A percentile compares a stretch with the other conserved stretches of the same genome.
Conservation (phyloP, 1,140 invertebrate genomes). For the Heliconius nattereri region DNA sequence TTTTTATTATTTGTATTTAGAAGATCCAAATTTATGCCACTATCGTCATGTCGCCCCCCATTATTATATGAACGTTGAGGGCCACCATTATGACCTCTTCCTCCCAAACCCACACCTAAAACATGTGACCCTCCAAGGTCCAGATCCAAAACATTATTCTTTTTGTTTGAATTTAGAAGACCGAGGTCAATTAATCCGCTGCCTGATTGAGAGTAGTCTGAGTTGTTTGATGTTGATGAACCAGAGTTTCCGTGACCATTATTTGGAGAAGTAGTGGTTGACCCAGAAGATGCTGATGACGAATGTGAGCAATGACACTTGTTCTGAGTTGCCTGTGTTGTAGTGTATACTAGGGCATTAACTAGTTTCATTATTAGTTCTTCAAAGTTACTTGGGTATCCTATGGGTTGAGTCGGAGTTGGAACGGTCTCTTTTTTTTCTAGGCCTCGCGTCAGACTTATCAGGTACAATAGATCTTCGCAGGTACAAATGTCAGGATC, state of each 20-base stretch:
- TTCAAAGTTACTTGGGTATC: slow-evolving; percentile 35
- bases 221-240: slow-evolving; percentile 9
- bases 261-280: neutral
- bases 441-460: slow-evolving; percentile 47
- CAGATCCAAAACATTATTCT: slow-evolving; percentile 36
- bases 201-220: slow-evolving; percentile 16
- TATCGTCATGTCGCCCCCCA: slow-evolving; percentile 6
- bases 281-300: neutral
- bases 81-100: slow-evolving; percentile 3
- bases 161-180: slow-evolving; percentile 36
- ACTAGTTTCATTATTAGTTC: slow-evolving; percentile 64
- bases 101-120: slow-evolving; percentile 38
- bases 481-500: slow-evolving; percentile 32
- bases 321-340: slow-evolving; percentile 39
- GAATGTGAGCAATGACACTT: slow-evolving; percentile 26
- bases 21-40: slow-evolving; percentile 33
- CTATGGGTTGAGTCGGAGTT: neutral
- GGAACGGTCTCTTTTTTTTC: slow-evolving; percentile 45
- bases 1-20: slow-evolving; percentile 33
- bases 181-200: slow-evolving; percentile 40
- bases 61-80: neutral
- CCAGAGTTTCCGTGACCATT: neutral
- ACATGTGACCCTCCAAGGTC: slow-evolving; percentile 34
- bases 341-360: slow-evolving; percentile 60
- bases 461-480: slow-evolving; percentile 48